These are phyloP conservation scores for Holothuria glaberrima DNA, from an alignment of 35 echinoderm and acorn worm genomes.

Conservation along the genomic window DNA sequence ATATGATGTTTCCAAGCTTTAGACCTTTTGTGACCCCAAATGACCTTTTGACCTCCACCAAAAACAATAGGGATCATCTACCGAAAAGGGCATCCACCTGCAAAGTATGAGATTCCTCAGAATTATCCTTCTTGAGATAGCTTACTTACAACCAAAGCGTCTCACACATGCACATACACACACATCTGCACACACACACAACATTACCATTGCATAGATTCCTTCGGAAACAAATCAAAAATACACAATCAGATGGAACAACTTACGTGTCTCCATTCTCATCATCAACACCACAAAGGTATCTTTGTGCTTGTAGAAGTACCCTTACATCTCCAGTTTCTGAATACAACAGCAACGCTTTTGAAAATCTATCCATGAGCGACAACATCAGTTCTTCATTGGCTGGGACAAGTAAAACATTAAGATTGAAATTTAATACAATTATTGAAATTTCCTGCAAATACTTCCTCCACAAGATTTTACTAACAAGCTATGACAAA, in stretches of 20 bases:
- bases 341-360: conserved; percentile 79
- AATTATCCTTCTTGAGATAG: too few relatives aligned
- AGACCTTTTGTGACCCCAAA: too few relatives aligned
- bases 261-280: conserved; percentile 98
- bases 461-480: not conserved
- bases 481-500: not conserved
- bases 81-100: too few relatives aligned
- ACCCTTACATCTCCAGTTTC: conserved; percentile 82
- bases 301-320: conserved; percentile 82
- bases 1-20: too few relatives aligned
- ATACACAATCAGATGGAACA: not conserved
- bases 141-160: too few relatives aligned
- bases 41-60: too few relatives aligned
- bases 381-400: conserved; percentile 35
- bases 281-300: conserved; percentile 84
- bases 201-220: too few relatives aligned
- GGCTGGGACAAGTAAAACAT: not conserved
- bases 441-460: not conserved
- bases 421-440: not conserved
- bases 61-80: too few relatives aligned
- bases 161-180: too few relatives aligned
- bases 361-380: conserved; percentile 5
- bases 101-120: too few relatives aligned
- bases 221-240: not conserved
- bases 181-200: too few relatives aligned